Base-by-base conservation (phyloP, 30 jellyfish, hydroid and myxozoan species). In the Turritopsis rubra region DNA sequence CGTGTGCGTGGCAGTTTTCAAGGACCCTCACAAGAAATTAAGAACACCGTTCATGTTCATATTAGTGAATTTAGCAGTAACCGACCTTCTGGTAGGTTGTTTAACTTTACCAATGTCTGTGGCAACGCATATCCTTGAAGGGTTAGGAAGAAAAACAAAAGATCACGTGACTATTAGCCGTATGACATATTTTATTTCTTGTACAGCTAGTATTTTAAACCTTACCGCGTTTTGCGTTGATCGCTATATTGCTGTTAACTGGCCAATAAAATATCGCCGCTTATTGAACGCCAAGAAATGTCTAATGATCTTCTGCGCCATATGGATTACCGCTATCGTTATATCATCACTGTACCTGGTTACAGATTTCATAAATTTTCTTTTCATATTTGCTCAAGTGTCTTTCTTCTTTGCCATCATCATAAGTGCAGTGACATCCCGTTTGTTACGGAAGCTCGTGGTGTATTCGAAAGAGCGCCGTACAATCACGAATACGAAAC, bases 21-120 rank as follows among this genome's bases (percentile, higher is more conserved):
- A 76, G 54, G 99, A 93, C 65, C 99, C 99, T 21, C 75, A 71
- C 79, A 88, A 84, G 81, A 85, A 83, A 78, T 94, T 93, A 54
- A 88, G 96, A 23, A 93, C 94, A 0, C 99, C 99, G 65, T 93
- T 87, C 79, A 93, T 88, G 75, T 86, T 77, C 66, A 84, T 93
- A 76, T 79, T 93, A n/a, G 94, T 79, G 21, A 93, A 93, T 54
- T 86, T 84, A 75, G 96, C 99, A 9, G 79, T 84, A 4, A 93
- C 97, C 66, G 96, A 93, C 66, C 76, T 88, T 8, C 75, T 83
- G 1, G 95, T 93, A 22, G 99, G 99, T 28, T 72, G 68, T 18
- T 52, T 88, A 27, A 88, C 96, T 52, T 79, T 93, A 90, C 99
- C 99, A 18, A 77, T 93, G 18, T 85, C 92, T 20, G 89, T 91